Conservation (phyloP, 2,113 vertebrate species). For the Gallinago jamesoni region DNA sequence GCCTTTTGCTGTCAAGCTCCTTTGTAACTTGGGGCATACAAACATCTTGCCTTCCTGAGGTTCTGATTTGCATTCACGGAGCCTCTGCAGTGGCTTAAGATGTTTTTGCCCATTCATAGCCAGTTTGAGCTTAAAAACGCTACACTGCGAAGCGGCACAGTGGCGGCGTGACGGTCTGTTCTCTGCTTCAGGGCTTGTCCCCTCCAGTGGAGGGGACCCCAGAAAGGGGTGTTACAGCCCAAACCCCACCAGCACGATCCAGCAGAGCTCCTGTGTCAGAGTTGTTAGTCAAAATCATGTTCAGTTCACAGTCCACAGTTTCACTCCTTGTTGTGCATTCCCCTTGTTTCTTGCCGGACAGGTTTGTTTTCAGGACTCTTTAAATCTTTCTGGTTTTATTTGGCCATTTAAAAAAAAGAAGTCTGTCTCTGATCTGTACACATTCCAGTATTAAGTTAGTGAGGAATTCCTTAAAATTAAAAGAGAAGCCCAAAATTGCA, state of each 20-base stretch:
- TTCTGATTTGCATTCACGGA: background rate
- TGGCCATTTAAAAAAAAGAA: background rate
- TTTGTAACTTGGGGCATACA: background rate
- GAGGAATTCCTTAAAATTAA: background rate
- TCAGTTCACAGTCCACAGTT: background rate
- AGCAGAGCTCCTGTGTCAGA: background rate
- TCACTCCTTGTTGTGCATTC: background rate
- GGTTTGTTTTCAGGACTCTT: background rate
- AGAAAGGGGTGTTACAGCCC: background rate
- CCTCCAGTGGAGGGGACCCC: background rate
- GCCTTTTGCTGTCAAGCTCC: background rate
- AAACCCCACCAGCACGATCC: background rate
- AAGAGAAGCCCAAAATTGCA: background rate
- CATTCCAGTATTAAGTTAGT: background rate
- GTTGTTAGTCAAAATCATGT: background rate
- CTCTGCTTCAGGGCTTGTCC: background rate
- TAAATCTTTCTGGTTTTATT: background rate
- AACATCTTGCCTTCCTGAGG: background rate
- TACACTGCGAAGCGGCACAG: background rate
- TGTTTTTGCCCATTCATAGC: background rate
- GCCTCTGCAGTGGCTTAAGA: background rate
- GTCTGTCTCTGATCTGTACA: background rate
- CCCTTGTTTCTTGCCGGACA: background rate
- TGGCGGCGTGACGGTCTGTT: rapidly evolving
- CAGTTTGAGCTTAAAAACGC: background rate